Evolutionary conservation across 2,888 invertebrate species (phyloP).

Genomic region (Euzophera pinguis): DNA sequence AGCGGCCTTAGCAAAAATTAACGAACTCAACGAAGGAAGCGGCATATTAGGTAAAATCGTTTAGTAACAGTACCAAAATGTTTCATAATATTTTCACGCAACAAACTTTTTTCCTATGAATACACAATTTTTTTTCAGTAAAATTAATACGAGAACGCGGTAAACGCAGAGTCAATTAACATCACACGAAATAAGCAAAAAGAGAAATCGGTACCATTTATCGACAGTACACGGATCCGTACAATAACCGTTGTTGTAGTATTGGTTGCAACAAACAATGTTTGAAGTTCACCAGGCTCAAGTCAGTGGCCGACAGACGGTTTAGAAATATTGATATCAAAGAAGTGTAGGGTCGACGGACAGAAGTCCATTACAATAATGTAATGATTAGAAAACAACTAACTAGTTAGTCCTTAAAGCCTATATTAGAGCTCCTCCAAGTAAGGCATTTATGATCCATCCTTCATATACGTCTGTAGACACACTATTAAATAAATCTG

Average conservation of each 20-base stretch:
- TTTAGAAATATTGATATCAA: too few relatives aligned
- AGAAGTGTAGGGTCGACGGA: too few relatives aligned
- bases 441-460: too few relatives aligned
- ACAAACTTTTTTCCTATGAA: constrained; percentile 15
- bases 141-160: constrained; percentile 23
- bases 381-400: too few relatives aligned
- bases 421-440: too few relatives aligned
- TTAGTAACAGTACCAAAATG: neutral
- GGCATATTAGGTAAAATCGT: neutral
- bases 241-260: constrained; percentile 57
- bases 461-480: too few relatives aligned
- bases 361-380: too few relatives aligned
- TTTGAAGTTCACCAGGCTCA: constrained; percentile 33
- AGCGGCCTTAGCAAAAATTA: too few relatives aligned
- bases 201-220: constrained; percentile 63
- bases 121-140: constrained; percentile 32
- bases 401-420: too few relatives aligned
- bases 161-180: constrained; percentile 44
- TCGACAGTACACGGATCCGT: constrained; percentile 43
- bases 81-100: constrained; percentile 12
- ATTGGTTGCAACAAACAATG: constrained; percentile 42
- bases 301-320: too few relatives aligned
- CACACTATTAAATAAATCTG: too few relatives aligned
- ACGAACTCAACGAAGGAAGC: neutral
- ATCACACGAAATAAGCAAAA: constrained; percentile 47